Base-by-base conservation (phyloP, 1,140 invertebrate species). In the Gryllus bimaculatus region DNA sequence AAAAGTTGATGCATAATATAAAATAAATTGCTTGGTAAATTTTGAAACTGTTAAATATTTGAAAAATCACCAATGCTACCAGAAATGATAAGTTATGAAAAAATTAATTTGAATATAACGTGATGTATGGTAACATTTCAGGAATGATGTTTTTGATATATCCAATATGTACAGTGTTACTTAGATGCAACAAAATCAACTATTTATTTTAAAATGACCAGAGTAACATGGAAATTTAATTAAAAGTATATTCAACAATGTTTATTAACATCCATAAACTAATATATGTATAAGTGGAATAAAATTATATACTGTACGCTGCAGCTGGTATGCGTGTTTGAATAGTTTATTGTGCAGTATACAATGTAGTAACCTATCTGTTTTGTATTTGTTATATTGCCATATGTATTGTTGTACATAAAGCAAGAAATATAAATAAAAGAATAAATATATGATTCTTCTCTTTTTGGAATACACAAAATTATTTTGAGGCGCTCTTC, bases 361-460 rank as follows among this genome's bases (percentile, higher is more conserved):
- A 66, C 54, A 66, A 66, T 66, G 54, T 66, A 66, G 54, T 66
- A 66, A 13, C 54, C 54, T 13, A 18, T 66, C 54, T 66, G 10
- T 66, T 66, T 66, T 66, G 54, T 66, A 66, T 66, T 66, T 66
- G 54, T 66, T 66, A 66, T 66, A 66, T 66, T 66, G 54, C 54
- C 18, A 66, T 66, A 66, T 66, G 54, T 66, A 66, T 66, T 66
- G 54, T 66, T 66, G 54, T 66, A 66, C 10, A 66, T 66, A 66
- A 66, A 66, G 54, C 10, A 66, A 66, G 10, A 39, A 39, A 39
- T 39, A 39, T 39, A 39, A 39, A 39, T 39, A 39, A 39, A 39
- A 39, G 26, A 39, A 39, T 39, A 39, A 39, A 39, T 39, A 39
- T 39, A 39, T 39, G 26, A 39, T 5, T 39, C 26, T 5, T 39